These are phyloP conservation scores for Cartodere bifasciata DNA, from an alignment of 2,888 invertebrate genomes.

Conservation along the genomic window DNA sequence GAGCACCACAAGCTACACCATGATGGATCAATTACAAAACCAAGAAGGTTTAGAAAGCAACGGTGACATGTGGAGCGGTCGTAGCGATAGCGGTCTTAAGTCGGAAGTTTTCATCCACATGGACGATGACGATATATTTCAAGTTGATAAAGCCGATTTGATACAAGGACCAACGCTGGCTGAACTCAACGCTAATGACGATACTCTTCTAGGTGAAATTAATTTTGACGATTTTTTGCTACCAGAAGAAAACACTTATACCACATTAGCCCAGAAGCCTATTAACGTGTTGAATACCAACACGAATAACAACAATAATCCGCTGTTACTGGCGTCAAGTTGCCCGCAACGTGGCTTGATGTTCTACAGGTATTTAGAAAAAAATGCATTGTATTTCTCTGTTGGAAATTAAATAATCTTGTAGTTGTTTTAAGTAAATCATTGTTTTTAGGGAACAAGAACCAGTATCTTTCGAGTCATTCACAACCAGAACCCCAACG, in stretches of 20 bases:
- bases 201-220: constrained; percentile 68
- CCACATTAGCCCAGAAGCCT: constrained; percentile 10
- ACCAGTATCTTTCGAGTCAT: too few species aligned
- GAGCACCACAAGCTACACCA: too few species aligned
- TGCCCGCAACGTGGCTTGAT: constrained; percentile 25
- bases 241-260: constrained; percentile 51
- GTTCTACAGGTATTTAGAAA: constrained; percentile 26
- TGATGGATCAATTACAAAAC: too few species aligned
- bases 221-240: constrained; percentile 74
- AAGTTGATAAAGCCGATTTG: constrained; percentile 77
- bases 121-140: constrained; percentile 82
- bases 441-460: too few species aligned
- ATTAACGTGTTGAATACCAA: constrained; percentile 18
- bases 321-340: constrained; percentile 21
- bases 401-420: too few species aligned
- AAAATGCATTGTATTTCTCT: too few species aligned
- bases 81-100: constrained; percentile 31
- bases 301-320: constrained; percentile 22
- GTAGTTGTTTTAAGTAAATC: too few species aligned
- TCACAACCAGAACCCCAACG: too few species aligned
- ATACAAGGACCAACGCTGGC: constrained; percentile 73
- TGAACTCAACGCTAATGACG: constrained; percentile 75
- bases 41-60: constrained; percentile 34
- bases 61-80: constrained; percentile 35
- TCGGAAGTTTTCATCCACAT: constrained; percentile 54